phyloP scores from a whole-genome alignment of 2,113 vertebrate species.

The Nestor notabilis region DNA sequence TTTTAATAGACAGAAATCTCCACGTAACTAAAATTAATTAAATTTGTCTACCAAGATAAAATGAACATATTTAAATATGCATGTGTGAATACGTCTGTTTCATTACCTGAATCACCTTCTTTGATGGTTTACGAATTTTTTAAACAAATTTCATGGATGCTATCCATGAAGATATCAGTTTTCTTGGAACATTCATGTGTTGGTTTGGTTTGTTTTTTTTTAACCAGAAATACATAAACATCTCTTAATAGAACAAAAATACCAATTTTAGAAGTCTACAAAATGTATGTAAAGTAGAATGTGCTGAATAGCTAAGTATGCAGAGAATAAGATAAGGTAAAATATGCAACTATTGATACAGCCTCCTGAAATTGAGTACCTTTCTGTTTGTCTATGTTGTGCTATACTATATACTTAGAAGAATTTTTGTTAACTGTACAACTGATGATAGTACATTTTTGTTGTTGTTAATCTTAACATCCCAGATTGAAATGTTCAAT shows the following conservation, averaged over 20 bases:
- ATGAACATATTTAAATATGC: background rate
- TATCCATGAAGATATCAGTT: background rate
- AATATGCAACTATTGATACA: background rate
- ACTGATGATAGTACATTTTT: background rate
- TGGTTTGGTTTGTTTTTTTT: background rate
- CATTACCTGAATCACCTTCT: background rate
- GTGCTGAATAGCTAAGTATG: background rate
- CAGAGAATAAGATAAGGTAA: background rate
- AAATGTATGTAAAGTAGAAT: background rate
- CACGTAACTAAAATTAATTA: background rate
- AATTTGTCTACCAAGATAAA: background rate
- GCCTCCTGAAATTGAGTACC: background rate
- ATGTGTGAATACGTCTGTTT: background rate
- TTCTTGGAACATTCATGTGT: background rate
- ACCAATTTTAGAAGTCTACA: background rate
- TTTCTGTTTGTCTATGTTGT: background rate
- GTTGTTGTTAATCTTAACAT: background rate
- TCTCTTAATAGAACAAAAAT: background rate
- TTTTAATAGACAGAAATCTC: background rate
- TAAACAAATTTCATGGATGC: background rate
- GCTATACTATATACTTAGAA: background rate
- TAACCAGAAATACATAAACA: background rate
- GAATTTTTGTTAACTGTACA: background rate
- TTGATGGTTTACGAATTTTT: background rate
- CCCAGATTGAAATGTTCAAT: background rate